A percentile compares a stretch with the other conserved stretches of the same genome.
Conservation (phyloP, 2,797 vertebrate genomes). For the Clarias laeviceps region DNA sequence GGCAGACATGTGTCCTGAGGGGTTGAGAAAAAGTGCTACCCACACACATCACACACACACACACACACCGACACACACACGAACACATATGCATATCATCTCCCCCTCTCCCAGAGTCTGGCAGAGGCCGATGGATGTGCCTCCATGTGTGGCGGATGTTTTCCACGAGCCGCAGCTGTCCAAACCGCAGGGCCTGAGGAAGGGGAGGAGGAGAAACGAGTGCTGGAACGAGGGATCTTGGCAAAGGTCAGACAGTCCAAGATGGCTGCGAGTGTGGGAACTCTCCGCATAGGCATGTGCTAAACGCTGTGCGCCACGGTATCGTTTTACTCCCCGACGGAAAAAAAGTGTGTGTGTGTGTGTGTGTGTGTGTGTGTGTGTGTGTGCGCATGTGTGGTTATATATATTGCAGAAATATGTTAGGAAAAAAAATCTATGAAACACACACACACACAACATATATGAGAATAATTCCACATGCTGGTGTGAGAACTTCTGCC, state of each 20-base stretch:
- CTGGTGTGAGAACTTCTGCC: slow-evolving; percentile 41
- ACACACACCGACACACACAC: slow-evolving; percentile 16
- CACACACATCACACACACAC: slow-evolving; percentile 21
- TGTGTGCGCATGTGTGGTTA: background rate
- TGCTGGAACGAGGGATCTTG: slow-evolving; percentile 70
- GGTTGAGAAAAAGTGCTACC: slow-evolving; percentile 65
- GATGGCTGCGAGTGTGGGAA: slow-evolving; percentile 81
- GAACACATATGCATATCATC: slow-evolving; percentile 41
- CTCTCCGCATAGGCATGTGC: slow-evolving; percentile 81
- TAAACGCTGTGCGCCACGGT: slow-evolving; percentile 75
- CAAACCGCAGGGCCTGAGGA: slow-evolving; percentile 80
- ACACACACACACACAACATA: slow-evolving; percentile 58
- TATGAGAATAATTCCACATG: slow-evolving; percentile 39
- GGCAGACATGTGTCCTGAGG: slow-evolving; percentile 68
- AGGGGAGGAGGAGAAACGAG: slow-evolving; percentile 63
- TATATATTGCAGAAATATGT: slow-evolving; percentile 31
- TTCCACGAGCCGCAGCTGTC: slow-evolving; percentile 84
- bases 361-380: slow-evolving; percentile 9
- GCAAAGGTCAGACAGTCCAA: slow-evolving; percentile 83
- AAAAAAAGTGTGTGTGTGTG: slow-evolving; percentile 41
- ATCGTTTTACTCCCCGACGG: slow-evolving; percentile 79
- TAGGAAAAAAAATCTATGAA: slow-evolving; percentile 50
- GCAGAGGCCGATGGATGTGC: slow-evolving; percentile 69
- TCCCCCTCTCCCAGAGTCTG: slow-evolving; percentile 49
- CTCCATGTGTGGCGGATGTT: slow-evolving; percentile 90